Evolutionary conservation across 2,113 vertebrate species (phyloP), one percentile per base, ranked within the genome.

Genomic region (Nerophis lumbriciformis): DNA sequence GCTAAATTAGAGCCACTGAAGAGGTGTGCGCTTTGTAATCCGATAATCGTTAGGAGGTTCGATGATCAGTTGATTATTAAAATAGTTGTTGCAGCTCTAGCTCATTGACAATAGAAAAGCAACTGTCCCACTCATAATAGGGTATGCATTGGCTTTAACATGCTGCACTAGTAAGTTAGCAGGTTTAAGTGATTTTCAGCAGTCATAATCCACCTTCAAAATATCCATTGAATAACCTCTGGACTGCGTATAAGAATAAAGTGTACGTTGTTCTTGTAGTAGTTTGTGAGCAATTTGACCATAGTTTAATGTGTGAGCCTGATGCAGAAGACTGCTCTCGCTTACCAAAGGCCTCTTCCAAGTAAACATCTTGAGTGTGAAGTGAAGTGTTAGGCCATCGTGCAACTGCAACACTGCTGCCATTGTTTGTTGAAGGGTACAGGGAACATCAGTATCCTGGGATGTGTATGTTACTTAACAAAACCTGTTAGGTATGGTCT

Each of bases 361-460:
- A 79, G 71, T 71, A 75, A 78, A 84, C 69, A 72, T 68, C 67
- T 76, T 69, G 65, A 74, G 70, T 84, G 78, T 77, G 64, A 75
- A 75, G 63, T 60, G 63, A 65, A 67, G 59, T 62, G 64, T 66
- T 48, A 13, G 50, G 44, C 77, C 73, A 28, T 12, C 28, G 28
- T 28, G 52, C 57, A 61, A 57, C 67, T 72, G 55, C 62, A 82
- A 83, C 79, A 86, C 76, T 80, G 59, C 69, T 55, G 59, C 69
- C 66, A 76, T 88, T 88, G 82, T 85, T 79, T 68, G 70, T 74
- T 14, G 54, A 56, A 71, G 76, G 61, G 68, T 74, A 57, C 56
- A 67, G 69, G 53, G 72, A 73, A 76, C 68, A 63, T 57, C 75
- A 68, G 67, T 59, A 60, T 72, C 42, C 56, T 55, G 56, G 64